Evolutionary conservation across 2,888 invertebrate genomes (phyloP), one percentile per base, ranked within the genome.

Genomic region (Galerucella nymphaeae): DNA sequence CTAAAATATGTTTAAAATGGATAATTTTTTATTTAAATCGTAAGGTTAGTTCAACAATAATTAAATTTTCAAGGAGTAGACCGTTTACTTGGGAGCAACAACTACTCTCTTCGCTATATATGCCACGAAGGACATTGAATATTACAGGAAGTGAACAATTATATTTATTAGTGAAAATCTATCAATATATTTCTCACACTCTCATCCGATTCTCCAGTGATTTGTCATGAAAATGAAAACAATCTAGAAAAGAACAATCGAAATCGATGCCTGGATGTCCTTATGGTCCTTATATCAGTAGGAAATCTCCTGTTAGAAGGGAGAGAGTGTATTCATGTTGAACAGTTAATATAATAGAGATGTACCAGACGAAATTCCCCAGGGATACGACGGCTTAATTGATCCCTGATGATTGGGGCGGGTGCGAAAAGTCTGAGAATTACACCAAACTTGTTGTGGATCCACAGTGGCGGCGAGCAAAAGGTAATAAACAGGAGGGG

Each of bases 391-490:
- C 70, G 71, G 75, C 78, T 85, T 85, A 85, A 85, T 85, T 85
- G 84, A 85, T 85, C 85, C 85, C 85, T 77, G 84, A 84, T 84
- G 85, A 85, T 82, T 82, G 80, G 82, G 82, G 84, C 78, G 78
- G 81, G 84, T 80, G 84, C 81, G 82, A 83, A 84, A 83, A 81
- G 82, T 83, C 80, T 80, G 78, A 62, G 41, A 42, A 62, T 38
- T 62, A 62, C 42, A 62, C 61, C 41, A 13, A 53, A 53, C 53
- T 53, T 53, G 48, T 48, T 48, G 53, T 53, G 53, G 16, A 16
- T 18, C 9, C n/a, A 53, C 71, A 71, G 53, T 61, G 61, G 66
- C 66, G 71, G 53, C 14, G 48, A n/a, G 8, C n/a, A 48, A n/a
- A 48, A 4, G 48, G 3, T n/a, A 5, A 48, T 48, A 53, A 50